Evolutionary conservation across 2,113 vertebrate genomes (phyloP).

Genomic region (Nyctibius bracteatus): DNA sequence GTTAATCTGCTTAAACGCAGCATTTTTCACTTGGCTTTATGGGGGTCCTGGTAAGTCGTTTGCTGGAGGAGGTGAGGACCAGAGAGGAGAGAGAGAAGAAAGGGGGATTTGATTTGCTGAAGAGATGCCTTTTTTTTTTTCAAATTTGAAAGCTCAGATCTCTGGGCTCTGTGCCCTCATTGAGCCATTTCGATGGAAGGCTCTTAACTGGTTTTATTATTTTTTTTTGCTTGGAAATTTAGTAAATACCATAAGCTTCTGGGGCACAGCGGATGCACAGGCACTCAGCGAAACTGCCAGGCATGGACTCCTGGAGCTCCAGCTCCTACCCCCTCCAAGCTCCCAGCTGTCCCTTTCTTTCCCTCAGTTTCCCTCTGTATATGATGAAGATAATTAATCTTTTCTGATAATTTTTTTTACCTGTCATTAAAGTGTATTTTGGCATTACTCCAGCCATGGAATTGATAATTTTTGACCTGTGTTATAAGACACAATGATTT

Average conservation of each 20-base stretch:
- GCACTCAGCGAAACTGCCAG: background rate
- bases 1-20: background rate
- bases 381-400: background rate
- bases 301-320: background rate
- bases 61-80: background rate
- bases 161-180: background rate
- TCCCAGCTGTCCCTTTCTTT: background rate
- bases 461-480: background rate
- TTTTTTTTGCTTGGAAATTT: background rate
- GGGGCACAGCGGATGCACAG: background rate
- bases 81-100: background rate
- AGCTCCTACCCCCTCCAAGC: background rate
- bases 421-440: background rate
- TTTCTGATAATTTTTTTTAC: background rate
- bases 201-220: background rate
- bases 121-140: background rate
- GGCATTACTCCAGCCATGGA: background rate
- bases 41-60: background rate
- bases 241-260: background rate
- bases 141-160: background rate
- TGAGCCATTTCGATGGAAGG: background rate
- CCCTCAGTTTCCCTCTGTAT: background rate
- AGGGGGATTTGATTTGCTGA: background rate
- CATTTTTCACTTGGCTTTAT: background rate
- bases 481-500: background rate